Conservation (phyloP, 2,888 invertebrate species). For the Platypus cylindrus region DNA sequence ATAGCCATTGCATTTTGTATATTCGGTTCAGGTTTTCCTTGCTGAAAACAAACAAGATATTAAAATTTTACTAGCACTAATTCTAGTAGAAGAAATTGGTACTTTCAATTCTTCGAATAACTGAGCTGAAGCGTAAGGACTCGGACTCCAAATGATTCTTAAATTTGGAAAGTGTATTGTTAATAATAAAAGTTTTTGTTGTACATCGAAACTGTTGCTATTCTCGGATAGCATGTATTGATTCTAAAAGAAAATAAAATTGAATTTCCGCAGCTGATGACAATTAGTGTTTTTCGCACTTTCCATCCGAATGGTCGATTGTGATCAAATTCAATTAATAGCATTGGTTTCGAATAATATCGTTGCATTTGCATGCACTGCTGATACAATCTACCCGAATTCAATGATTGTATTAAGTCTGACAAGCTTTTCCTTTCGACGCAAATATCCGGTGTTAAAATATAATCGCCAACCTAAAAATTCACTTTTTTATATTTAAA, state of each 20-base stretch:
- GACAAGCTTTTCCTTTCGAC: slow-evolving; percentile 94
- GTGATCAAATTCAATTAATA: slow-evolving; percentile 93
- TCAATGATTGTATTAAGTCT: slow-evolving; percentile 89
- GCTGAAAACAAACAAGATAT: slow-evolving; percentile 35
- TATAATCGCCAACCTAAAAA: slow-evolving; percentile 87
- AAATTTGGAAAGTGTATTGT: slow-evolving; percentile 90
- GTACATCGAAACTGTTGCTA: slow-evolving; percentile 62
- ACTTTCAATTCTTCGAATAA: slow-evolving; percentile 91
- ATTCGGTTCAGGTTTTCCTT: slow-evolving; percentile 72
- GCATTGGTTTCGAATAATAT: slow-evolving; percentile 73
- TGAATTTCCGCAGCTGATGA: neutral
- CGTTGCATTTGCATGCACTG: slow-evolving; percentile 92
- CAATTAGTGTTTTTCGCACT: slow-evolving; percentile 35
- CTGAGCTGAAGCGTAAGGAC: slow-evolving; percentile 91
- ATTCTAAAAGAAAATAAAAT: slow-evolving; percentile 42
- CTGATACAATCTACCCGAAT: slow-evolving; percentile 87
- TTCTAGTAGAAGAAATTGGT: neutral
- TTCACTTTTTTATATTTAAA: slow-evolving; percentile 4
- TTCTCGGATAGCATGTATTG: slow-evolving; percentile 70
- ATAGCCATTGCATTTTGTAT: slow-evolving; percentile 57
- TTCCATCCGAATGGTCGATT: slow-evolving; percentile 83
- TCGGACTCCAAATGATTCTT: slow-evolving; percentile 91
- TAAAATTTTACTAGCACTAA: neutral
- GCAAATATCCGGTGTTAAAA: slow-evolving; percentile 90
- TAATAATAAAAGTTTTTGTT: slow-evolving; percentile 79